Base-by-base conservation (phyloP, 2,797 vertebrate genomes). In the Loris lydekkerianus region DNA sequence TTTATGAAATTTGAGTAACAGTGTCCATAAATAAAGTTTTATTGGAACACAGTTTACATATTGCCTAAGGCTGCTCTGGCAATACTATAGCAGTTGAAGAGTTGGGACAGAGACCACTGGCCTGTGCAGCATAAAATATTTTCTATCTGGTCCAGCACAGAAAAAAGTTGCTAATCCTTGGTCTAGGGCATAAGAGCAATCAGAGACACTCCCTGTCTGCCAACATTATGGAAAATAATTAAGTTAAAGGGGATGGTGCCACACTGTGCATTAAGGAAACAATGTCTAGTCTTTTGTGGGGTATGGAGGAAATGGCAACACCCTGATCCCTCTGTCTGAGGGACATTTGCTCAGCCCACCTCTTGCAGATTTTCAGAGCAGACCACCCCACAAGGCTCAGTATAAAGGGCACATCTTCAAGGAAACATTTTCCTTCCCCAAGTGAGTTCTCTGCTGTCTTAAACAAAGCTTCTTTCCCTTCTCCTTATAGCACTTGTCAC, bases 151-250 rank as follows among this genome's bases (percentile, higher is more conserved):
- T n/a, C 40, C 49, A 46, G 46, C 25, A 75, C 37, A 89, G 69
- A 60, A 94, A 95, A 95, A 75, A 34, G 86, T 67, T 94, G 83
- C 53, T 70, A 77, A 56, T 27, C 73, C 34, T 94, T 85, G 29
- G 67, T 76, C 69, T 67, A 69, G 37, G 70, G 29, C 49, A 78
- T 23, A 85, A 65, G 5, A 89, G 34, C 89, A 92, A 88, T 77
- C 73, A 94, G 58, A 88, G 31, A 20, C 93, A 83, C 76, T 93
- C 84, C 58, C 78, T 90, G 70, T 85, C 20, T 78, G 60, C 34
- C 40, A 92, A 60, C 7, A 56, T 43, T 40, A 72, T 43, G 27
- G 58, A 58, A 95, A 86, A 90, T 46, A 93, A 72, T 83, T 37
- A 65, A 61, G 29, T 73, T 75, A 93, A 93, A 93, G 67, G 60